phyloP scores from a whole-genome alignment of 2,113 vertebrate species.

The Thunnus thynnus region DNA sequence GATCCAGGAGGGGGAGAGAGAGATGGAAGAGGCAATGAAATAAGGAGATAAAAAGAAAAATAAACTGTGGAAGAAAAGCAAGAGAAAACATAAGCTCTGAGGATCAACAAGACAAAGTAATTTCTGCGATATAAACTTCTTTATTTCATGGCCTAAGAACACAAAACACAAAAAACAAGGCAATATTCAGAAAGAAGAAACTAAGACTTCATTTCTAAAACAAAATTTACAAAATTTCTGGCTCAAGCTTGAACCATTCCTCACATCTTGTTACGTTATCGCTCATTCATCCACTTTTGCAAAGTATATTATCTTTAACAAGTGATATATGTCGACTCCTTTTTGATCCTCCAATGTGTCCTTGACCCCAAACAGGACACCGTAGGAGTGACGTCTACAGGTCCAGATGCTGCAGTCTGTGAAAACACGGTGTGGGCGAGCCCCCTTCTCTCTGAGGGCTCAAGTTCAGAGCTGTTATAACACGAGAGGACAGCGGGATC shows the following conservation, averaged over 20 bases:
- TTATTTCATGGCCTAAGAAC: too few relatives aligned
- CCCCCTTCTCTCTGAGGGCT: constrained; percentile 63
- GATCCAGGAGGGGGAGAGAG: constrained; percentile 49
- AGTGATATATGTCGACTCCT: constrained; percentile 58
- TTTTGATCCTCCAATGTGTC: constrained; percentile 69
- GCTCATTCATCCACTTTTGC: constrained; percentile 26
- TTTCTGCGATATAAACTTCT: neutral
- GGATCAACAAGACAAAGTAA: constrained; percentile 1
- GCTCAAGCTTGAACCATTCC: neutral
- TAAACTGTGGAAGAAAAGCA: constrained; percentile 24
- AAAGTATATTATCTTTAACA: constrained; percentile 67
- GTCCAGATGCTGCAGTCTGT: constrained; percentile 76
- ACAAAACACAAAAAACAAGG: neutral
- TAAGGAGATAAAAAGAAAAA: constrained; percentile 19
- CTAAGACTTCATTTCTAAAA: neutral
- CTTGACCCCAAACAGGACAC: constrained; percentile 74
- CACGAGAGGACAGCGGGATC: constrained; percentile 77
- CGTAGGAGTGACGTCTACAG: constrained; percentile 55
- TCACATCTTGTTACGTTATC: constrained; percentile 6
- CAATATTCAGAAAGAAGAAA: neutral
- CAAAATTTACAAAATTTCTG: neutral
- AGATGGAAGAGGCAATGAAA: constrained; percentile 42
- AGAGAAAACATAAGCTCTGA: neutral
- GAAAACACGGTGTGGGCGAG: constrained; percentile 77
- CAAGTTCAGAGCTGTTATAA: constrained; percentile 79